phyloP scores from a whole-genome alignment of 2,113 vertebrate species.

The Malurus elegans region DNA sequence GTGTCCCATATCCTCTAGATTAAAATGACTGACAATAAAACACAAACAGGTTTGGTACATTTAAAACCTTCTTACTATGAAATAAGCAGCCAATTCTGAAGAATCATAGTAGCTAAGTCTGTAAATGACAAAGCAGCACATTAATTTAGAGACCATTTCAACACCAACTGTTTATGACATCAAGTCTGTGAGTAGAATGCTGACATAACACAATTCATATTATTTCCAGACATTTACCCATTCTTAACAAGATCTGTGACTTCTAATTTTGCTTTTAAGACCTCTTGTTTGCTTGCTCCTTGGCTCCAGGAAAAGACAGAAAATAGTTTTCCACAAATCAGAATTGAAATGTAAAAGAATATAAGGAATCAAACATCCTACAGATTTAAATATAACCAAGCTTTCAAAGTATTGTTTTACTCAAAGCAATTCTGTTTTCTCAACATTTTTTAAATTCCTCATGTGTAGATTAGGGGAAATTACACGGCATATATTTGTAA shows the following conservation, averaged over 20 bases:
- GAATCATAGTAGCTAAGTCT: neutral
- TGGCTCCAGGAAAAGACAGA: neutral
- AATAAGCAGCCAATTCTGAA: slow-evolving; percentile 36
- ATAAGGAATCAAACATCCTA: neutral
- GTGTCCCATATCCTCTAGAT: neutral
- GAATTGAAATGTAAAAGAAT: slow-evolving; percentile 38
- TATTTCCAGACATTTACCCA: slow-evolving; percentile 61
- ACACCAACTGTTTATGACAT: slow-evolving; percentile 37
- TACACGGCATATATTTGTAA: neutral
- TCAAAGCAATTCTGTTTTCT: neutral
- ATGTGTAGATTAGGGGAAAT: neutral
- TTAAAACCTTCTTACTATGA: slow-evolving; percentile 41
- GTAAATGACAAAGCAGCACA: neutral
- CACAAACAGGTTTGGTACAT: slow-evolving; percentile 37
- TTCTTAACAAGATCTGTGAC: slow-evolving; percentile 52
- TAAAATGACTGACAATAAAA: slow-evolving; percentile 53
- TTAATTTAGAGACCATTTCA: slow-evolving; percentile 16
- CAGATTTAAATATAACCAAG: neutral
- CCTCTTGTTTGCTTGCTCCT: slow-evolving; percentile 24
- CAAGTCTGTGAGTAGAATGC: slow-evolving; percentile 19
- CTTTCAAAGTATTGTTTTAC: neutral
- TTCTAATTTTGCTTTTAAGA: slow-evolving; percentile 57
- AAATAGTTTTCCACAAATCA: slow-evolving; percentile 23
- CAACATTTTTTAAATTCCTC: neutral
- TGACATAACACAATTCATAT: slow-evolving; percentile 58